Evolutionary conservation across 23 tunicate genomes (phyloP).

Genomic region (Diplosoma virens): DNA sequence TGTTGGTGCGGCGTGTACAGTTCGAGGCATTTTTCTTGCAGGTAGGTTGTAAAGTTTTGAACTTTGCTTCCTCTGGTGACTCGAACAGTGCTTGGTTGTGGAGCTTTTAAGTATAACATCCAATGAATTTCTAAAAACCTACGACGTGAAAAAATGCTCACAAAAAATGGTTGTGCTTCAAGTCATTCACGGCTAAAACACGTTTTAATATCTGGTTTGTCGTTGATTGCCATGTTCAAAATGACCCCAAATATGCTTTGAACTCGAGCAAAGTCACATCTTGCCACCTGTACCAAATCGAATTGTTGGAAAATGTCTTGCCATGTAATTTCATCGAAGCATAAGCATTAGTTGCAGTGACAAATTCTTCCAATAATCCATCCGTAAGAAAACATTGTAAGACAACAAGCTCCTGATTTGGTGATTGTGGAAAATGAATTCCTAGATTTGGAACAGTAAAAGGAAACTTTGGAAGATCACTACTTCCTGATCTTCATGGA

Average conservation of each 20-base stretch:
- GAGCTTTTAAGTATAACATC: too few species aligned
- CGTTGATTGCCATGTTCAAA: conserved; percentile 4
- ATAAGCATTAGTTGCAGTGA: conserved; percentile 23
- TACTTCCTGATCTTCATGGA: not conserved
- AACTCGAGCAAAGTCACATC: conserved; percentile 11
- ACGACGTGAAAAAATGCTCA: conserved; percentile 4
- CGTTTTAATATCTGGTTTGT: not conserved
- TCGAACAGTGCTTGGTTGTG: conserved; percentile 11
- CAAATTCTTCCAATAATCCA: not conserved
- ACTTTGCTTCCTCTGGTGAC: conserved; percentile 16
- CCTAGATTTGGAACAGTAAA: not conserved
- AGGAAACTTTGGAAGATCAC: not conserved
- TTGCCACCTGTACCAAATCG: conserved; percentile 21
- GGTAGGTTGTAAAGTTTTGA: not conserved
- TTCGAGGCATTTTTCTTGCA: conserved; percentile 1
- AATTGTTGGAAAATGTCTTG: not conserved
- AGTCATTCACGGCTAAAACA: conserved; percentile 10
- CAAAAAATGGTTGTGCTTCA: conserved; percentile 9
- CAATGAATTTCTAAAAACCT: not conserved
- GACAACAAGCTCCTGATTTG: not conserved
- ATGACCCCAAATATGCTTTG: conserved; percentile 28
- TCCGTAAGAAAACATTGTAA: conserved; percentile 12
- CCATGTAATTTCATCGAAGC: not conserved
- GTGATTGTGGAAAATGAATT: not conserved
- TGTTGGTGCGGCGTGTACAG: not conserved